Base-by-base conservation (phyloP, 2,797 vertebrate species). In the Simalia tracyae region DNA sequence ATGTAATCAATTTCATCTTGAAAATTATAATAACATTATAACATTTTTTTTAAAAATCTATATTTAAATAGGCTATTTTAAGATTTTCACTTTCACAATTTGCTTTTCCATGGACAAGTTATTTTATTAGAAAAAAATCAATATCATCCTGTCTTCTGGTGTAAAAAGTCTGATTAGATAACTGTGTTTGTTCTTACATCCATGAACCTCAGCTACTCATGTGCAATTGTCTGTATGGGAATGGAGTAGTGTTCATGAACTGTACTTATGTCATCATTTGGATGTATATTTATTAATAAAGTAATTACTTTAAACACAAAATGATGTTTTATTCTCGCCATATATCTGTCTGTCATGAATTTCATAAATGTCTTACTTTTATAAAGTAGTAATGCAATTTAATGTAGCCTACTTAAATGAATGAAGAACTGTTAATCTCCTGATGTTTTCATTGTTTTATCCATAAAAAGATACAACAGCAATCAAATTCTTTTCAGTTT, bases 201-300 rank as follows among this genome's bases (percentile, higher is more conserved):
- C 98, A 98, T 98, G 97, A 97, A 98, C 97, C 97, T 96, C 96
- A 97, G 97, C 97, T 98, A 97, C 98, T 98, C 98, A 94, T 98
- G 98, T 98, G 98, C 97, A 98, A 97, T 98, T 97, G 97, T 96
- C 97, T 98, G 97, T 98, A 97, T 98, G 97, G 97, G 97, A 98
- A 98, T 98, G 97, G 97, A 98, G 97, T 97, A 98, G 97, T 98
- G 97, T 97, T 98, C 97, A 98, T 98, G 97, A 98, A 97, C 97
- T 97, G 97, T 98, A 98, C 97, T 96, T 97, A 97, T 97, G 97
- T 97, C 97, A 97, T 97, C 98, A 97, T 98, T 97, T 97, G 97
- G 98, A 97, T 98, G 98, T 97, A 97, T 98, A 98, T 98, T 98
- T 97, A 98, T 98, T 98, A 98, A 98, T 98, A 98, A 98, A 98